phyloP scores from a whole-genome alignment of 2,888 invertebrate species.

The Phalangium opilio region DNA sequence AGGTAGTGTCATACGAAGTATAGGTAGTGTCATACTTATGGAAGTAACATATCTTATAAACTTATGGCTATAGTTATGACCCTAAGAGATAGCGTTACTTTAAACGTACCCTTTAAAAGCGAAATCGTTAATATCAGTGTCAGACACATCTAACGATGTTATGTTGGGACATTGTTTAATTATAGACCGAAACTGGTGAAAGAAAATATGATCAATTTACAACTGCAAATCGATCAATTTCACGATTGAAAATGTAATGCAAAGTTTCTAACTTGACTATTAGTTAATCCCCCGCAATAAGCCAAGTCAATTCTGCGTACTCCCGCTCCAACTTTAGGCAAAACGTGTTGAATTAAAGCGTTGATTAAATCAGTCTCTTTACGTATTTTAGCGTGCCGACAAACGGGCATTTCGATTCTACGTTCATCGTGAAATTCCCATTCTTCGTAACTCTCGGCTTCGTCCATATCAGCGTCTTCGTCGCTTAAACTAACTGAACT shows the following conservation, averaged over 20 bases:
- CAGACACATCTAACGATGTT: conserved; percentile 28
- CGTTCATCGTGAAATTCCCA: not conserved
- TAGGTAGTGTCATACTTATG: no score
- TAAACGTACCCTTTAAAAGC: conserved; percentile 30
- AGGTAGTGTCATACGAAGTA: no score
- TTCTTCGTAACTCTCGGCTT: not conserved
- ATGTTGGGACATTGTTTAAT: conserved; percentile 30
- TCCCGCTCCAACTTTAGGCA: conserved; percentile 28
- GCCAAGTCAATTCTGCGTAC: conserved; percentile 27
- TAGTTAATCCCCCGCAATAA: conserved; percentile 27
- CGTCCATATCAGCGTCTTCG: conserved; percentile 13
- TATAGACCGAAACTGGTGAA: conserved; percentile 27
- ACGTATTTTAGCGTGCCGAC: not conserved
- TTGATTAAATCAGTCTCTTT: conserved; percentile 25
- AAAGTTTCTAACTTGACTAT: conserved; percentile 25
- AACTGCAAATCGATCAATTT: no score
- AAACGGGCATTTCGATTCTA: no score
- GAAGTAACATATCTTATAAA: no score
- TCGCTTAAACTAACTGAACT: not conserved
- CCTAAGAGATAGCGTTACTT: no score
- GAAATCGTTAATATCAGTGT: conserved; percentile 29
- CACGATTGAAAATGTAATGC: no score
- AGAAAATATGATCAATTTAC: not conserved
- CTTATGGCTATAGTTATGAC: no score
- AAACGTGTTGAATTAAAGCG: conserved; percentile 25